Evolutionary conservation across 2,113 vertebrate genomes (phyloP), one percentile per base, ranked within the genome.

Genomic region (Hippopotamus amphibius): DNA sequence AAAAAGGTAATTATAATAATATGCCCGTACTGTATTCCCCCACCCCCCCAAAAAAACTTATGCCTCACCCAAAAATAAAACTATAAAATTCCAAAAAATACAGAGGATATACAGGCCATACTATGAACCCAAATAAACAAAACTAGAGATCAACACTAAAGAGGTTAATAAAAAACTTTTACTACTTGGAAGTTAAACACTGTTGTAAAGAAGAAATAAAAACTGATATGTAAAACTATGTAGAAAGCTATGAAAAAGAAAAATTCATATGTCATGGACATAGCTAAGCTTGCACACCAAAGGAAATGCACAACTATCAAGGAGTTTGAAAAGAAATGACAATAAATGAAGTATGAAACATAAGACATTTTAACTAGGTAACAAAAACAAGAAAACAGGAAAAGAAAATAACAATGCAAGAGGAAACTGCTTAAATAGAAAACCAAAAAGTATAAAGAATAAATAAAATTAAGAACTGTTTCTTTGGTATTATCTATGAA

Each of bases 401-500:
- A 84, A 92, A 71, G 43, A 66, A n/a, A 81, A 17, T 59, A 87
- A 81, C 16, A 91, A 41, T 13, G 6, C 66, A 94, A 85, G 16
- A 84, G 26, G 55, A 77, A 82, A 90, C 63, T 74, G 81, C 72
- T 87, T 71, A 88, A 93, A 63, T 57, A 84, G 48, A 92, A 94
- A 94, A 43, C 17, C 33, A 55, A 83, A 88, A 91, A 83, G 59
- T 30, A 79, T 26, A 84, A 91, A 43, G 37, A 71, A 85, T 53
- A 88, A 79, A 95, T 53, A 95, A 95, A 95, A 93, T 46, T 80
- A 88, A 83, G 41, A 96, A 63, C 43, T 30, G 55, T 61, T 94
- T 92, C 88, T 92, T 85, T 72, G 88, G 90, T 88, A 89, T 69
- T 74, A 88, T 41, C n/a, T 92, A 65, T 48, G 53, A 96, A 96